Evolutionary conservation across 2,113 vertebrate species (phyloP).

Genomic region (Oncorhynchus tshawytscha): DNA sequence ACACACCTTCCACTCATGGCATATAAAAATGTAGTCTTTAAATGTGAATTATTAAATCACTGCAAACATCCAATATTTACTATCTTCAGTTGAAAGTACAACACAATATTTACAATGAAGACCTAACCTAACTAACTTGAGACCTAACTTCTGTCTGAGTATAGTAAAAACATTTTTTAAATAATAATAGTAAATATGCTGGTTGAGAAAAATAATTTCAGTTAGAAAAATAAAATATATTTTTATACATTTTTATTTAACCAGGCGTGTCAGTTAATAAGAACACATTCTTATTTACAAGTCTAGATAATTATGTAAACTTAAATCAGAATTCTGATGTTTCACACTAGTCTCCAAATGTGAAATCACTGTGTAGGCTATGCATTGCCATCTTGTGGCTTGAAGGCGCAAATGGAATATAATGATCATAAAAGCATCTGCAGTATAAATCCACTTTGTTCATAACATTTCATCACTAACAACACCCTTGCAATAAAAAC

Average conservation of each 20-base stretch:
- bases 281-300: neutral
- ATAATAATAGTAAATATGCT: neutral
- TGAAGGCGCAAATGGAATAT: neutral
- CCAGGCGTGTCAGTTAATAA: no score
- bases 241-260: no score
- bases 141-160: no score
- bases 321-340: neutral
- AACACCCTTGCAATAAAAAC: neutral
- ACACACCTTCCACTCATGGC: no score
- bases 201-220: neutral
- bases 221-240: no score
- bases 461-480: neutral
- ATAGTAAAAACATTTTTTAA: no score
- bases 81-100: neutral
- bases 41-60: neutral
- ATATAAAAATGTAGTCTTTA: no score
- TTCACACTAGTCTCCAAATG: neutral
- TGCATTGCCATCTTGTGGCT: conserved; percentile 13
- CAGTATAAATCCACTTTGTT: neutral
- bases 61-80: neutral
- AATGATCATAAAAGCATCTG: neutral
- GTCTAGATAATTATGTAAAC: neutral
- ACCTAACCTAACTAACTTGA: no score
- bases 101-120: neutral
- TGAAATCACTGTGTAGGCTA: neutral